Evolutionary conservation across 2,113 vertebrate species (phyloP).

Genomic region (Pomatorhinus ruficollis): DNA sequence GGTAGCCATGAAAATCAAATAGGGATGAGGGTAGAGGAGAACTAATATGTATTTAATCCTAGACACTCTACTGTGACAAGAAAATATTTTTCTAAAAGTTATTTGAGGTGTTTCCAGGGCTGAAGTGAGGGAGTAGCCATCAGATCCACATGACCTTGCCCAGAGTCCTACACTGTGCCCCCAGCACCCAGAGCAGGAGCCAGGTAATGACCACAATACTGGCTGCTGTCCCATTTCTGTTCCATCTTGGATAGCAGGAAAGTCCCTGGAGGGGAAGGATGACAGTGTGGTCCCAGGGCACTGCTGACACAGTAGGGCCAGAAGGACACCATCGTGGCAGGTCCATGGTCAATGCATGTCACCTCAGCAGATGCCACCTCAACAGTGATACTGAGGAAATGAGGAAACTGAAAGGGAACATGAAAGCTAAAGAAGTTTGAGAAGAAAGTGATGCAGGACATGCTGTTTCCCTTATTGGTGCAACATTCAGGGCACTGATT

Average conservation of each 20-base stretch:
- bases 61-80: neutral
- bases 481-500: neutral
- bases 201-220: neutral
- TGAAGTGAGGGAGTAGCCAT: neutral
- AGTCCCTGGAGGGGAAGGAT: neutral
- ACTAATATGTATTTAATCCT: neutral
- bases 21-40: neutral
- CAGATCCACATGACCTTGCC: neutral
- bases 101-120: neutral
- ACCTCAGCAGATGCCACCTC: neutral
- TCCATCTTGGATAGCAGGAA: neutral
- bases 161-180: neutral
- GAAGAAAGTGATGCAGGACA: neutral
- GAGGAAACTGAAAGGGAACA: neutral
- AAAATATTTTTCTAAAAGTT: neutral
- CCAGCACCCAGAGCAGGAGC: neutral
- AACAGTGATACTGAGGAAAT: neutral
- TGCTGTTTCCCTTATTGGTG: neutral
- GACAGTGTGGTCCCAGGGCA: neutral
- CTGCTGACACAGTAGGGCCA: neutral
- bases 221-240: neutral
- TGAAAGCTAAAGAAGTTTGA: neutral
- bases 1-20: neutral
- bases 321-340: neutral
- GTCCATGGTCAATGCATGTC: fast-evolving